Evolutionary conservation across 2,113 vertebrate genomes (phyloP).

Genomic region (Amphilophus citrinellus): DNA sequence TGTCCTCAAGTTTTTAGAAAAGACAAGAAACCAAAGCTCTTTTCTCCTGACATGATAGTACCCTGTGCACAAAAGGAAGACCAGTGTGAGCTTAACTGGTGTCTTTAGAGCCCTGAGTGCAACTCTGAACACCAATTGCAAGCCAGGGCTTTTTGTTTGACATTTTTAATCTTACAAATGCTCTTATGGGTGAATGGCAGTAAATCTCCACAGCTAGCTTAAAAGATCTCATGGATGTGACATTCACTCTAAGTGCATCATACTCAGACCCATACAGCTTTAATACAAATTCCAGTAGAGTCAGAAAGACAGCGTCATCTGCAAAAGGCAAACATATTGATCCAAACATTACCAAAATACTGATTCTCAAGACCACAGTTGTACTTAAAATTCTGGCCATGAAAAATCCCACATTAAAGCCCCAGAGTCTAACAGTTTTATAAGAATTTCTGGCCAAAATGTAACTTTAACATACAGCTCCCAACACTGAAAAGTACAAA

Average conservation of each 20-base stretch:
- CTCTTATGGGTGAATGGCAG: background rate
- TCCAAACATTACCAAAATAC: conserved; percentile 34
- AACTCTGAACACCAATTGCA: background rate
- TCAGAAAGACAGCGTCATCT: conserved; percentile 25
- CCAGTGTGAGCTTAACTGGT: background rate
- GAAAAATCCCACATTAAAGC: conserved; percentile 14
- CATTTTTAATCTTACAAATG: background rate
- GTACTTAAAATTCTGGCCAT: conserved; percentile 29
- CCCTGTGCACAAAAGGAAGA: background rate
- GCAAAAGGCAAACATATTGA: conserved; percentile 48
- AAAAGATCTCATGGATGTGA: background rate
- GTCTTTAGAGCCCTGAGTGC: background rate
- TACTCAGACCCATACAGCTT: background rate
- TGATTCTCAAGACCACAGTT: conserved; percentile 16
- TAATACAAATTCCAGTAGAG: conserved; percentile 5
- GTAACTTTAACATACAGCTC: background rate
- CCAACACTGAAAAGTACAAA: background rate
- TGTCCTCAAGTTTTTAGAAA: background rate
- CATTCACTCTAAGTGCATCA: background rate
- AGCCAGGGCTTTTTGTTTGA: background rate
- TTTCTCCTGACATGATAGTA: background rate
- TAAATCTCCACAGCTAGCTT: background rate
- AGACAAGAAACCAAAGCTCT: background rate
- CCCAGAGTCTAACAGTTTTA: conserved; percentile 3
- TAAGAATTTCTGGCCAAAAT: conserved; percentile 13